Base-by-base conservation (phyloP, 2,797 vertebrate genomes). In the Paratrypauchen microcephalus region DNA sequence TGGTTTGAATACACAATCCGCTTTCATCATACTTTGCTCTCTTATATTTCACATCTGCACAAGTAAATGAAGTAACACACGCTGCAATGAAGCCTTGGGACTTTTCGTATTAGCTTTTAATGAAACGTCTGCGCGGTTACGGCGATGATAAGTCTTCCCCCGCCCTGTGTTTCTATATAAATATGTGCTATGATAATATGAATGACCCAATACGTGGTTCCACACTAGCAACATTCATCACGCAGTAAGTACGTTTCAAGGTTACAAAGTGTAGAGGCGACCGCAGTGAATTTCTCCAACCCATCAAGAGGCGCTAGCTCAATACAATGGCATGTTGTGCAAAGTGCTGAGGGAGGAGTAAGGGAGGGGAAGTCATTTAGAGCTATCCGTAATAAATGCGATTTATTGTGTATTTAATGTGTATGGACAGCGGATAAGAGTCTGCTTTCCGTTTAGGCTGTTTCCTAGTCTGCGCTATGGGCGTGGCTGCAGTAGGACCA, bases 151-250 rank as follows among this genome's bases (percentile, higher is more conserved):
- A 84, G 82, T 85, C 70, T 76, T 76, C 80, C 80, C 80, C 80
- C 69, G 59, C 61, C 26, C 76, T 65, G 69, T 80, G 78, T 84
- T 83, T 81, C 71, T 82, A 70, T 83, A 79, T 87, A 84, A 85
- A 87, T 81, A 79, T 70, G 58, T 77, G 68, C 78, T 81, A 63
- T 78, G 73, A 80, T 89, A 78, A 85, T 90, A 88, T 73, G 89
- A 87, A 89, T 88, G 74, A 83, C 76, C 79, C 74, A 63, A 66
- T 81, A 76, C 30, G 2, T 69, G 61, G 80, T 72, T 77, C 72
- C 80, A 85, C 80, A 84, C 89, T 76, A 86, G 77, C 57, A 79
- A 58, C 87, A 89, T 90, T 87, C 75, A 88, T 90, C 88, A 88
- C 78, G 70, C 81, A 74, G 74, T 81, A 86, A 83, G 78, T 78